Evolutionary conservation across 2,888 invertebrate species (phyloP).

Genomic region (Phorcus lineatus): DNA sequence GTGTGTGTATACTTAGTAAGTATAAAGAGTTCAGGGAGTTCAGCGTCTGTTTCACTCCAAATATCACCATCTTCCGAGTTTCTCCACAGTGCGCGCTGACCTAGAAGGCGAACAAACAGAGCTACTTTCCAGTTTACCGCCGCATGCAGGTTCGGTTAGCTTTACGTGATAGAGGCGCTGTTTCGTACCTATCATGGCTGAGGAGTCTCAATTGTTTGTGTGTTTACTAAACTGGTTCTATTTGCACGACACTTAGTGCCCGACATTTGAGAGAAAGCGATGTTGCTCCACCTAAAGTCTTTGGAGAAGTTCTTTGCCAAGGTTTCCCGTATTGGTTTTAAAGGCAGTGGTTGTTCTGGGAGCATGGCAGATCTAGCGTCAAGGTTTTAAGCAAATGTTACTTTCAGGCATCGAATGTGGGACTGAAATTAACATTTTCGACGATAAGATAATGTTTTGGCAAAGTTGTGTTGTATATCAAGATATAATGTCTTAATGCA

Average conservation of each 20-base stretch:
- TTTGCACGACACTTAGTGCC: conserved; percentile 2
- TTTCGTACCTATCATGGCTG: neutral
- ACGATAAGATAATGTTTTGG: too few relatives aligned
- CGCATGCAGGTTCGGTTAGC: neutral
- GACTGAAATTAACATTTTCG: too few relatives aligned
- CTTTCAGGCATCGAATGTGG: too few relatives aligned
- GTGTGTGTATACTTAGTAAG: too few relatives aligned
- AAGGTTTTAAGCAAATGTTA: neutral
- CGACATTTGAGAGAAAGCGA: neutral
- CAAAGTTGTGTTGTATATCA: too few relatives aligned
- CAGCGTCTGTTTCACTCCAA: too few relatives aligned
- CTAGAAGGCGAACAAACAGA: conserved; percentile 2
- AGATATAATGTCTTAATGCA: too few relatives aligned
- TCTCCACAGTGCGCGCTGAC: too few relatives aligned
- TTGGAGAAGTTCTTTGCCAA: neutral
- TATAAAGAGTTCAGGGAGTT: too few relatives aligned
- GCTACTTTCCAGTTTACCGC: conserved; percentile 2
- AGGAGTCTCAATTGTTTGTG: neutral
- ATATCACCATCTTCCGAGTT: too few relatives aligned
- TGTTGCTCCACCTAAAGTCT: neutral
- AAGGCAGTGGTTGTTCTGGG: neutral
- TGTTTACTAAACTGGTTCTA: conserved; percentile 16
- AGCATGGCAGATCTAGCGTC: neutral
- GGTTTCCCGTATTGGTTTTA: neutral
- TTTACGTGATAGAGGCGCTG: neutral